Percentiles rank a stretch among this genome's conserved stretches.
phyloP scores from a whole-genome alignment of 2,113 vertebrate species.

The Etheostoma cragini region DNA sequence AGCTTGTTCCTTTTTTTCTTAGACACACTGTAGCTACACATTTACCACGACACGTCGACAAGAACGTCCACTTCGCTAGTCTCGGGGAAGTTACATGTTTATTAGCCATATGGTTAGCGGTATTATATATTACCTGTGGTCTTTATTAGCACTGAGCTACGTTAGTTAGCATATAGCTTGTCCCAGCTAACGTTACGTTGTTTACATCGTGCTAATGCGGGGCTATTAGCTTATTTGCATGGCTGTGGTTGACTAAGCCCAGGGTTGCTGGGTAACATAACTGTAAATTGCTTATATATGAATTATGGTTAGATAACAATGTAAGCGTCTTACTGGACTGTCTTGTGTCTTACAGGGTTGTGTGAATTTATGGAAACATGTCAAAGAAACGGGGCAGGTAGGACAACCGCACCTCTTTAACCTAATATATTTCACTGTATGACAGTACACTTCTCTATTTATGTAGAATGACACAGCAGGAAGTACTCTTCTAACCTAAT shows the following conservation, averaged over 20 bases:
- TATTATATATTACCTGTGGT: constrained; percentile 34
- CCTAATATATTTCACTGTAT: not conserved
- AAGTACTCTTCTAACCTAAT: not conserved
- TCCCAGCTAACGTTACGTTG: constrained; percentile 60
- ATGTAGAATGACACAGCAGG: not conserved
- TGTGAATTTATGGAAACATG: constrained; percentile 86
- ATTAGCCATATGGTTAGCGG: constrained; percentile 40
- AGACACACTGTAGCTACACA: not conserved
- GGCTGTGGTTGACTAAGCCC: not conserved
- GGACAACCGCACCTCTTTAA: constrained; percentile 26
- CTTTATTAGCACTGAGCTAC: constrained; percentile 44
- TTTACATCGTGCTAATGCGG: constrained; percentile 79
- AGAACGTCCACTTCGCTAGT: constrained; percentile 21
- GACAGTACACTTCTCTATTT: not conserved
- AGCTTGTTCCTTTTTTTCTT: constrained; percentile 11
- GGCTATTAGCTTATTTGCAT: constrained; percentile 36
- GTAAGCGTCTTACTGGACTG: constrained; percentile 23
- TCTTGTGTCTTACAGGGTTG: constrained; percentile 71
- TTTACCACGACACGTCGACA: constrained; percentile 30
- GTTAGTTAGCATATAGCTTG: constrained; percentile 49
- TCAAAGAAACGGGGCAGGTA: constrained; percentile 89
- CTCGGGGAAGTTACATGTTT: constrained; percentile 58
- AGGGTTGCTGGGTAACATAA: not conserved
- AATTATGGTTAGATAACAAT: not conserved
- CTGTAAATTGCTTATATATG: not conserved